These are phyloP conservation scores for Nemurella pictetii DNA, from an alignment of 2,888 invertebrate species.

Conservation along the genomic window DNA sequence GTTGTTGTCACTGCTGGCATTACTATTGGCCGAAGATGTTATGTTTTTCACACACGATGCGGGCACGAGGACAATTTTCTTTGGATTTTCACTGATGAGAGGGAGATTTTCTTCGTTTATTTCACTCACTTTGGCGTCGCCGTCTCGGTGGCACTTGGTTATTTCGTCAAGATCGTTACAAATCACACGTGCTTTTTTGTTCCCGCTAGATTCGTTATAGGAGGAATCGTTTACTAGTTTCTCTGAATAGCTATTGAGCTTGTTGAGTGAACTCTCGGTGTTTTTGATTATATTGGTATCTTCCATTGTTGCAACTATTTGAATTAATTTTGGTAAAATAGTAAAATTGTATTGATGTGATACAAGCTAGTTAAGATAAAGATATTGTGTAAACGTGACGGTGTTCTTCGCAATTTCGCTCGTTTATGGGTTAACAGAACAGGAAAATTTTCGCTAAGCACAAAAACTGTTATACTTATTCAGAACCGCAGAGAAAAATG, in stretches of 20 bases:
- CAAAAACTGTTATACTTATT: too few relatives aligned
- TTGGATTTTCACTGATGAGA: slow-evolving; percentile 19
- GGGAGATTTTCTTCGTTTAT: slow-evolving; percentile 33
- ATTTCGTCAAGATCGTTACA: not conserved
- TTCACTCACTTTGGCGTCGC: not conserved
- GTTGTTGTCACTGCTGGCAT: not conserved
- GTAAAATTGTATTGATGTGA: too few relatives aligned
- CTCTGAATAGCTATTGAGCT: slow-evolving; percentile 1
- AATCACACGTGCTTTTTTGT: not conserved
- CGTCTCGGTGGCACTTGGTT: not conserved
- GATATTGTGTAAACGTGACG: too few relatives aligned
- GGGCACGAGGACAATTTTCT: slow-evolving; percentile 34
- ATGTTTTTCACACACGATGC: slow-evolving; percentile 1
- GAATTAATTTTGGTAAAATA: not conserved
- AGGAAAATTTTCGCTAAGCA: too few relatives aligned
- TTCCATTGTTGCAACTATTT: not conserved
- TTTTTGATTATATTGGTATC: not conserved
- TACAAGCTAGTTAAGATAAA: too few relatives aligned
- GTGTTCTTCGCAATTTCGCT: too few relatives aligned
- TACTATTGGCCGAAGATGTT: not conserved
- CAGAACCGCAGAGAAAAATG: too few relatives aligned
- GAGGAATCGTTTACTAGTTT: slow-evolving; percentile 6
- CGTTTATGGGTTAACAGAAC: too few relatives aligned
- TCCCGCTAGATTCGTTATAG: not conserved
- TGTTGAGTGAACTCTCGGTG: not conserved